Base-by-base conservation (phyloP, 2,888 invertebrate species). In the Sarcophaga carnaria region DNA sequence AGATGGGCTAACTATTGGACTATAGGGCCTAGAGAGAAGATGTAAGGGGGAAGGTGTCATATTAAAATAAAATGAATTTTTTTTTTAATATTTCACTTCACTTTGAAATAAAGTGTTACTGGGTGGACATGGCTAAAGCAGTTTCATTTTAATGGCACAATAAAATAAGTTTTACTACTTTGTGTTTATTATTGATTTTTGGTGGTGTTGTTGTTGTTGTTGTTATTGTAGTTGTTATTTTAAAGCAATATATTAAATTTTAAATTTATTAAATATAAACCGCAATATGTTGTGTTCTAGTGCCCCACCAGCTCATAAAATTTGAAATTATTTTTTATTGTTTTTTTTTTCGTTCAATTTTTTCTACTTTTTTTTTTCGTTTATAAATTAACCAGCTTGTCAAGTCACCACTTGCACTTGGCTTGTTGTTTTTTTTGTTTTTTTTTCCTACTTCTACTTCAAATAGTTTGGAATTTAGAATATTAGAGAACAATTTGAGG, bases 261-360 rank as follows among this genome's bases (percentile, higher is more conserved):
- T 10, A 37, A 37, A 37, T 37, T 37, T 37, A 37, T 37, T 37
- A 37, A 37, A 17, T 60, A 71, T 37, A 70, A 82, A 64, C 81
- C 59, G 63, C 25, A 64, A 64, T 20, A 37, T 10, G 37, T 37
- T 37, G 22, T 82, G 67, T 60, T 83, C 37, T 72, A 49, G 25
- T 78, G 76, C 66, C 71, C 83, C 77, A 78, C 72, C 72, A 83
- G 49, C 67, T 49, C 72, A 83, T 72, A 83, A 78, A 80, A 59
- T 12, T 72, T 25, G 47, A 60, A 45, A 76, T 17, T 0, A 37
- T 37, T 37, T 37, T 37, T 37, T 37, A 37, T 37, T 37, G 8
- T 37, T 37, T 37, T 37, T 37, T 37, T 37, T 37, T 37, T 10
- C 27, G 27, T 37, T 12, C 59, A 17, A 59, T 59, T 59, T 59